Evolutionary conservation across 2,888 invertebrate species (phyloP).

Genomic region (Drosophila glabriapex): DNA sequence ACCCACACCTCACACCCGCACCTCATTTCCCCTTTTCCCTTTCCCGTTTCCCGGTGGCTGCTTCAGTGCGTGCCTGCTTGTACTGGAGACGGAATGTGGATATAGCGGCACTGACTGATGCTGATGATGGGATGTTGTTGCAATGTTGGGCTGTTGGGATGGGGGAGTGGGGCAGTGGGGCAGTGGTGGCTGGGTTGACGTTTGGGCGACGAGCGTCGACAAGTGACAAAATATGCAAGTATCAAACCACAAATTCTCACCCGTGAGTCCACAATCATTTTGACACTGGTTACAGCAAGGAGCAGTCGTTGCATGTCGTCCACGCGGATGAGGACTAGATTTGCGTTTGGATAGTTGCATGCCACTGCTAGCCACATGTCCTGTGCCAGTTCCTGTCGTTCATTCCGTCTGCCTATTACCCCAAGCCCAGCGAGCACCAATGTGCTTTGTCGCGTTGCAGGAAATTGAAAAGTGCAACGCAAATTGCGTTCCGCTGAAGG

Average conservation of each 20-base stretch:
- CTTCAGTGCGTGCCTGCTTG: constrained; percentile 27
- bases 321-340: constrained; percentile 65
- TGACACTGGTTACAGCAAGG: constrained; percentile 73
- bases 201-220: constrained; percentile 33
- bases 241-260: constrained; percentile 81
- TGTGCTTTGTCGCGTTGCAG: constrained; percentile 56
- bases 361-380: constrained; percentile 56
- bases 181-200: constrained; percentile 1
- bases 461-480: constrained; percentile 80
- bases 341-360: constrained; percentile 77
- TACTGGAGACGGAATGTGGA: constrained; percentile 10
- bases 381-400: constrained; percentile 40
- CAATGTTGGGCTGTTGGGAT: constrained; percentile 15
- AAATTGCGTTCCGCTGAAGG: constrained; percentile 74
- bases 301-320: constrained; percentile 9
- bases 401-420: constrained; percentile 20
- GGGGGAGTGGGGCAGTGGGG: background rate
- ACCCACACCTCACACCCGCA: background rate
- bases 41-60: background rate
- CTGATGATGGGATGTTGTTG: constrained; percentile 4
- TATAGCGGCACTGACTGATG: constrained; percentile 50
- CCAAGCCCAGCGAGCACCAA: constrained; percentile 16
- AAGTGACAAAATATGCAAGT: constrained; percentile 81
- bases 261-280: constrained; percentile 81
- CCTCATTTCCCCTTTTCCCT: background rate